Conservation (phyloP, 2,888 invertebrate genomes). For the Drosophila prostipennis region DNA sequence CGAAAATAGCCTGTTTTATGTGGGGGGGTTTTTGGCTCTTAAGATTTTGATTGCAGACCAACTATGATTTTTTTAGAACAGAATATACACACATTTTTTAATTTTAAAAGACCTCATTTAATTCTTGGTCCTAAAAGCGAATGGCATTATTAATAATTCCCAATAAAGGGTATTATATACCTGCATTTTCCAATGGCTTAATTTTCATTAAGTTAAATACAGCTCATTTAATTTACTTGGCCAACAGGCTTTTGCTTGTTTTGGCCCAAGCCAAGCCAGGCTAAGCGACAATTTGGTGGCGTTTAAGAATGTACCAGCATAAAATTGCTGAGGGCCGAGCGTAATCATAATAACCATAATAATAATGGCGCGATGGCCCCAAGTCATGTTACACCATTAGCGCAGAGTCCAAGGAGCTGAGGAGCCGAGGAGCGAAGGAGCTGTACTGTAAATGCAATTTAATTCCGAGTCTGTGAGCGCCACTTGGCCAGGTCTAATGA, state of each 20-base stretch:
- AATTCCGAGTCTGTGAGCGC: constrained; percentile 47
- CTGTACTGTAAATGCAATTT: constrained; percentile 69
- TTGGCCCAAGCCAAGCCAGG: constrained; percentile 19
- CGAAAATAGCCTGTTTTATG: background rate
- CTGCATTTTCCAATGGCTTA: too few species aligned
- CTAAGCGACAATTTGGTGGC: constrained; percentile 37
- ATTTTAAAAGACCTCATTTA: background rate
- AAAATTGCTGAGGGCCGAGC: constrained; percentile 29
- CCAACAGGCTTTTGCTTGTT: constrained; percentile 32
- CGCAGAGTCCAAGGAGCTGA: constrained; percentile 16
- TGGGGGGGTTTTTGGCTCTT: background rate
- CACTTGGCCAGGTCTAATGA: constrained; percentile 77
- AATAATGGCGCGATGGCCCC: constrained; percentile 57
- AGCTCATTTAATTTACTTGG: constrained; percentile 21
- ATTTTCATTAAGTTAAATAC: constrained; percentile 23
- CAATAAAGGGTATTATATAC: background rate
- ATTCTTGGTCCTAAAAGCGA: background rate
- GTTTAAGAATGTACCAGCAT: constrained; percentile 22
- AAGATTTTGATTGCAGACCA: background rate
- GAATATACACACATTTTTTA: too few species aligned
- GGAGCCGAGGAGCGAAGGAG: background rate
- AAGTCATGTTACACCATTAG: constrained; percentile 72
- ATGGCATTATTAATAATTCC: background rate
- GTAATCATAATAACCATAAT: constrained; percentile 50
- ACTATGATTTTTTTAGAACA: background rate